Evolutionary conservation across 2,888 invertebrate genomes (phyloP).

Genomic region (Chrysolina americana): DNA sequence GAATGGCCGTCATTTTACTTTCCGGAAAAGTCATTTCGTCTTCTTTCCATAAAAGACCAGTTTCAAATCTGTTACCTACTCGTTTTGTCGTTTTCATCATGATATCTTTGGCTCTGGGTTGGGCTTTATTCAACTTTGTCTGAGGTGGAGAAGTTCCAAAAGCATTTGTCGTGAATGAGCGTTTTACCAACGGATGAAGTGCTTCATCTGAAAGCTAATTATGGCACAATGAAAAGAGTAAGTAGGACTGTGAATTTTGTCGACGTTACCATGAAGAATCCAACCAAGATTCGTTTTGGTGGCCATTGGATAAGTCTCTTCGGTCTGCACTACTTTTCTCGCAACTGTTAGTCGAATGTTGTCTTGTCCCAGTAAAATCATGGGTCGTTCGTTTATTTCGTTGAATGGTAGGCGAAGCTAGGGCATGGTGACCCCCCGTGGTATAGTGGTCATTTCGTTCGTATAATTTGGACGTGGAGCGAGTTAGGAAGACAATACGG

Average conservation of each 20-base stretch:
- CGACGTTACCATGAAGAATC: background rate
- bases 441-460: no score
- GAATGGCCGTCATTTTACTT: background rate
- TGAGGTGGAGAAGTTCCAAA: background rate
- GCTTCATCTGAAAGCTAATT: background rate
- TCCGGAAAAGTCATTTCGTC: background rate
- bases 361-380: no score
- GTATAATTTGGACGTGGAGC: no score
- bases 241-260: no score
- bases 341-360: no score
- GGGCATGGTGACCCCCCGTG: no score
- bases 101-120: constrained; percentile 6
- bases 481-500: no score
- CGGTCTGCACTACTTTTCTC: background rate
- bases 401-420: no score
- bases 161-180: background rate
- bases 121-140: background rate
- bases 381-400: no score
- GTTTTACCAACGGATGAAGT: background rate
- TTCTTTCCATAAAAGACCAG: constrained; percentile 14
- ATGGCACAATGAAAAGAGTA: background rate
- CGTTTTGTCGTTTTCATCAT: constrained; percentile 1
- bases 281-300: background rate
- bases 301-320: background rate
- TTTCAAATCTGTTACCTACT: no score